Percentiles rank a stretch among this genome's conserved stretches.
Evolutionary conservation across 2,113 vertebrate genomes (phyloP).

Genomic region (Oreocharis arfaki): DNA sequence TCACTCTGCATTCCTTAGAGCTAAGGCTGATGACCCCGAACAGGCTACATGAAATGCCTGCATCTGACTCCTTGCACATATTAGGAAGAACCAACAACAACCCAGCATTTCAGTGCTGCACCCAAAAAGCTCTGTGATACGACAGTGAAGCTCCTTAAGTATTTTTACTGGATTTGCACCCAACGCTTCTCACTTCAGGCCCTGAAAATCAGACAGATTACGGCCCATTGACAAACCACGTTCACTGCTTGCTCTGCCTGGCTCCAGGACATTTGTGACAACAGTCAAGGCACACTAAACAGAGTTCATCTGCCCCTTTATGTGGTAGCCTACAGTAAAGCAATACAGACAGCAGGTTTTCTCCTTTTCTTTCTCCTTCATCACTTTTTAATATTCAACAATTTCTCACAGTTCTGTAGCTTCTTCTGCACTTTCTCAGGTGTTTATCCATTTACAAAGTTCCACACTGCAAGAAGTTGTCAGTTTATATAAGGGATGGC

Average conservation of each 20-base stretch:
- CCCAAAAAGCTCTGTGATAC: accelerated
- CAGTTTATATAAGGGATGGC: background rate
- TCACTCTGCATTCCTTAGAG: background rate
- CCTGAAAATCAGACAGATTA: background rate
- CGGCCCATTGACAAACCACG: accelerated
- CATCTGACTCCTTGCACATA: background rate
- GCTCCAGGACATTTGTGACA: background rate
- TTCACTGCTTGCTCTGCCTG: background rate
- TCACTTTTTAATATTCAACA: background rate
- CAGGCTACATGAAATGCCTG: background rate
- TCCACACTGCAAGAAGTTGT: background rate
- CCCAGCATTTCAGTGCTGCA: background rate
- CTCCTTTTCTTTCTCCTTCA: background rate
- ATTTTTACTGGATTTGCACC: background rate
- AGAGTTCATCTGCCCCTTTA: accelerated
- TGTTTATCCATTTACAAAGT: background rate
- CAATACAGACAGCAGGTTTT: background rate
- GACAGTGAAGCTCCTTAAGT: background rate
- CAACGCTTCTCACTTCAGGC: background rate
- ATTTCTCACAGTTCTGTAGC: background rate
- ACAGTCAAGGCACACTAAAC: background rate
- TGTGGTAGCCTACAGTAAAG: background rate
- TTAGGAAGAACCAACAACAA: accelerated
- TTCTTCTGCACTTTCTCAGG: background rate
- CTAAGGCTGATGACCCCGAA: background rate